Conservation (phyloP, 2,888 invertebrate species). For the Drosophila prostipennis region DNA sequence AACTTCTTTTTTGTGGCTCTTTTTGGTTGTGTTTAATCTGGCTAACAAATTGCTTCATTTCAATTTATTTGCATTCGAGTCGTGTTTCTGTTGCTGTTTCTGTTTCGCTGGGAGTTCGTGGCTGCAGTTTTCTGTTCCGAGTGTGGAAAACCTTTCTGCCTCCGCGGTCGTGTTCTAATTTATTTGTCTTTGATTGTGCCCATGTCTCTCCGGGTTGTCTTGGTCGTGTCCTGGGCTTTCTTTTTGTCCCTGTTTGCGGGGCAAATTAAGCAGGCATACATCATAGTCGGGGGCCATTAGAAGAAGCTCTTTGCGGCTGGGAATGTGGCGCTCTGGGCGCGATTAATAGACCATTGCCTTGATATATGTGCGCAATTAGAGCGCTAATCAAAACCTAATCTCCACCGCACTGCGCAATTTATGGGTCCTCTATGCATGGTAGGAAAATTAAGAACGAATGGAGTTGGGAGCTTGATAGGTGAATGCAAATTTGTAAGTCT, state of each 20-base stretch:
- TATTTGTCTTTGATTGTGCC: constrained; percentile 78
- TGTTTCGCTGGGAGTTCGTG: constrained; percentile 58
- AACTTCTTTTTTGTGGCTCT: constrained; percentile 7
- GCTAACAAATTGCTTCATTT: constrained; percentile 79
- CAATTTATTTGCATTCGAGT: constrained; percentile 79
- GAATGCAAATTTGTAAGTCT: not conserved
- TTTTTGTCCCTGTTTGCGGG: constrained; percentile 40
- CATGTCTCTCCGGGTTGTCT: constrained; percentile 43
- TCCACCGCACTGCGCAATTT: constrained; percentile 43
- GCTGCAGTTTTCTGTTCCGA: constrained; percentile 54
- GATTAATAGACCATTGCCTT: constrained; percentile 51
- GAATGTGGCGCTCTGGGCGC: constrained; percentile 39
- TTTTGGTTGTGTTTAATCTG: constrained; percentile 63
- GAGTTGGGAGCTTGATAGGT: no score
- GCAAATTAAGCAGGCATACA: constrained; percentile 71
- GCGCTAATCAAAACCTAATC: constrained; percentile 68
- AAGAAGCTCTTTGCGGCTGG: constrained; percentile 27
- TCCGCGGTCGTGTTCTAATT: constrained; percentile 75
- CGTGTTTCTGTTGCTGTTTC: constrained; percentile 38
- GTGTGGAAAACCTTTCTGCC: constrained; percentile 49
- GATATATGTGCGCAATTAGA: constrained; percentile 75
- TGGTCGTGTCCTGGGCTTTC: constrained; percentile 63
- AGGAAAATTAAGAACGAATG: not conserved
- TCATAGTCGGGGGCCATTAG: constrained; percentile 68
- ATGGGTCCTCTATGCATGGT: constrained; percentile 36